These are phyloP conservation scores for Mimas tiliae DNA, from an alignment of 2,888 invertebrate species.

Conservation along the genomic window DNA sequence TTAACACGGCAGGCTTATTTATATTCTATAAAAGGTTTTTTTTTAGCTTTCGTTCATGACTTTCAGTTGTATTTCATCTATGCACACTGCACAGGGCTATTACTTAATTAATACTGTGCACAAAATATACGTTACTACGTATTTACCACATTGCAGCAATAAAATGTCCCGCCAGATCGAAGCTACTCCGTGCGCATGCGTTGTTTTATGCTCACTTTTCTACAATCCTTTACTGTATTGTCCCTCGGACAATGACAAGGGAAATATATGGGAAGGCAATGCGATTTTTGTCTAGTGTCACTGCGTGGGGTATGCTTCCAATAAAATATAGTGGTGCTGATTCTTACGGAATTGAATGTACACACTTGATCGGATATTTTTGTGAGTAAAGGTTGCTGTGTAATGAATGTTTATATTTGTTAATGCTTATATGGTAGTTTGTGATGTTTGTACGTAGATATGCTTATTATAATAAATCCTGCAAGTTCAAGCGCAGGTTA, in stretches of 20 bases:
- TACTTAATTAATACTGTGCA: not conserved
- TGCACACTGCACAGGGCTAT: not conserved
- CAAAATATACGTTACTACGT: not conserved
- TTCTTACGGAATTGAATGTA: conserved; percentile 32
- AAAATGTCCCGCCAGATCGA: conserved; percentile 62
- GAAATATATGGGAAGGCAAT: conserved; percentile 73
- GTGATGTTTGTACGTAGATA: conserved; percentile 33
- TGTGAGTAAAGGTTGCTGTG: not conserved
- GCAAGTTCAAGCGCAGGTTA: conserved; percentile 43
- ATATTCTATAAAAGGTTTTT: not conserved
- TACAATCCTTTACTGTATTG: conserved; percentile 74
- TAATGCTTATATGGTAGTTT: conserved; percentile 28
- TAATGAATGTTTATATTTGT: conserved; percentile 13
- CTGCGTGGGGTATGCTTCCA: conserved; percentile 69
- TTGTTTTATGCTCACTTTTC: conserved; percentile 76
- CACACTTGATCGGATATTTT: conserved; percentile 36
- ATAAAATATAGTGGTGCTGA: conserved; percentile 23
- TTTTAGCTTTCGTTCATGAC: not conserved
- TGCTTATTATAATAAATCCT: conserved; percentile 33
- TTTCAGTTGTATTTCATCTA: not conserved
- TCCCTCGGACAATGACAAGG: conserved; percentile 66
- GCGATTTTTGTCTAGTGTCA: conserved; percentile 80
- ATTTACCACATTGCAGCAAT: conserved; percentile 29
- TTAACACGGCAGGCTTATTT: too few relatives aligned
- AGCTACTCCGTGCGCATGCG: conserved; percentile 69